These are phyloP conservation scores for Pediacus dermestoides DNA, from an alignment of 2,888 invertebrate genomes.

Conservation along the genomic window DNA sequence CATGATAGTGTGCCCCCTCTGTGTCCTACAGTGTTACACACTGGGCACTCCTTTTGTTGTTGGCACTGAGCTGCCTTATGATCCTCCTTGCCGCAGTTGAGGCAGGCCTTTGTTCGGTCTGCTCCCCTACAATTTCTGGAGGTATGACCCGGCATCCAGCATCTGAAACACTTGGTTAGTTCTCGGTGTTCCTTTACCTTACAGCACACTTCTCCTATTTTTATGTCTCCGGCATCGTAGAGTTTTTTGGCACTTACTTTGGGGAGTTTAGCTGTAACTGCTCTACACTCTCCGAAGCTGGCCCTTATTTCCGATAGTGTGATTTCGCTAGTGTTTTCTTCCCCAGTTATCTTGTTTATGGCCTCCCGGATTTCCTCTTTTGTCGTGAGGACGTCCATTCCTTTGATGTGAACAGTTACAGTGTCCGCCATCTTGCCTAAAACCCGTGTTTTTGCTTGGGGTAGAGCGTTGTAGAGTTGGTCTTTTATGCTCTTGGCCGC, in stretches of 20 bases:
- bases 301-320: conserved; percentile 3
- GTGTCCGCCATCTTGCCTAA: not conserved
- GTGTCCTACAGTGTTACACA: no score
- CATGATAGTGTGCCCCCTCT: no score
- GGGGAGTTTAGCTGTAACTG: not conserved
- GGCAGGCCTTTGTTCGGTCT: conserved; percentile 15
- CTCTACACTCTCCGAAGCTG: not conserved
- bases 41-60: no score
- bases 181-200: conserved; percentile 15
- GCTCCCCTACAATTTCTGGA: conserved; percentile 19
- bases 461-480: no score
- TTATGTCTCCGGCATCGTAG: conserved; percentile 5
- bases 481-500: no score
- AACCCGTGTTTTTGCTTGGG: no score
- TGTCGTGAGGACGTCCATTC: no score
- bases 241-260: conserved; percentile 9
- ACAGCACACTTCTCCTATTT: conserved; percentile 16
- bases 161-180: conserved; percentile 20
- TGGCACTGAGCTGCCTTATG: conserved; percentile 17
- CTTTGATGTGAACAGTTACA: conserved; percentile 1
- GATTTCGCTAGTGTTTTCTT: not conserved
- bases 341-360: not conserved
- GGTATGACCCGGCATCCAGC: conserved; percentile 19
- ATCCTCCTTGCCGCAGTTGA: conserved; percentile 19
- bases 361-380: conserved; percentile 1